Conservation (phyloP, 2,113 vertebrate genomes). For the Taurulus bubalis region DNA sequence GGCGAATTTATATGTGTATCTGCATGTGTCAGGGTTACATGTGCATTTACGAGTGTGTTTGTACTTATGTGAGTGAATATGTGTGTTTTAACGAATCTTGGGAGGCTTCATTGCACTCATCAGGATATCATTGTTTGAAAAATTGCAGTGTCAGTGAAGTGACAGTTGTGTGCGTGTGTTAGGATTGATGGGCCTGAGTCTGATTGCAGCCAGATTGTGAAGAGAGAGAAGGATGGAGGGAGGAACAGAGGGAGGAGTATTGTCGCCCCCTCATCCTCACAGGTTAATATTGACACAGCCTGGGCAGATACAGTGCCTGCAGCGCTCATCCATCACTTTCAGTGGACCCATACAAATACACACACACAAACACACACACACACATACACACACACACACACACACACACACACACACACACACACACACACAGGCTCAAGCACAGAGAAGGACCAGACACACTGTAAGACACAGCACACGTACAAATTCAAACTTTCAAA, state of each 20-base stretch:
- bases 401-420: constrained; percentile 32
- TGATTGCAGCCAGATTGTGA: constrained; percentile 77
- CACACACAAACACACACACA: constrained; percentile 32
- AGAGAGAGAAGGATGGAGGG: constrained; percentile 57
- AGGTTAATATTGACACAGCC: constrained; percentile 84
- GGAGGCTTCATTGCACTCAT: constrained; percentile 97
- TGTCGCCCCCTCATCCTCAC: constrained; percentile 75
- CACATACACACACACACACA: constrained; percentile 23
- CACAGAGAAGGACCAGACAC: constrained; percentile 53
- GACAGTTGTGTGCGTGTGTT: constrained; percentile 81
- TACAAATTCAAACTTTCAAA: constrained; percentile 39
- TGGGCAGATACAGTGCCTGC: constrained; percentile 73
- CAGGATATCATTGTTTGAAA: constrained; percentile 94
- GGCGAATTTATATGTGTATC: constrained; percentile 44
- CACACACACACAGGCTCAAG: constrained; percentile 19
- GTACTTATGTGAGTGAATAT: constrained; percentile 84
- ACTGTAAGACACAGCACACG: constrained; percentile 22
- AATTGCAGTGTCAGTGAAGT: constrained; percentile 92
- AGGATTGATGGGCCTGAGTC: constrained; percentile 68
- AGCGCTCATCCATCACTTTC: constrained; percentile 75
- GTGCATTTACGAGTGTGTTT: constrained; percentile 51
- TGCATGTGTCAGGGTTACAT: constrained; percentile 33
- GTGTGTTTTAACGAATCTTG: constrained; percentile 94
- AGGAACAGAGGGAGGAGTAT: constrained; percentile 51
- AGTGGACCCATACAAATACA: constrained; percentile 65